A percentile compares a stretch with the other conserved stretches of the same genome.
Conservation (phyloP, 2,888 invertebrate species). For the Leucophenga maculata region DNA sequence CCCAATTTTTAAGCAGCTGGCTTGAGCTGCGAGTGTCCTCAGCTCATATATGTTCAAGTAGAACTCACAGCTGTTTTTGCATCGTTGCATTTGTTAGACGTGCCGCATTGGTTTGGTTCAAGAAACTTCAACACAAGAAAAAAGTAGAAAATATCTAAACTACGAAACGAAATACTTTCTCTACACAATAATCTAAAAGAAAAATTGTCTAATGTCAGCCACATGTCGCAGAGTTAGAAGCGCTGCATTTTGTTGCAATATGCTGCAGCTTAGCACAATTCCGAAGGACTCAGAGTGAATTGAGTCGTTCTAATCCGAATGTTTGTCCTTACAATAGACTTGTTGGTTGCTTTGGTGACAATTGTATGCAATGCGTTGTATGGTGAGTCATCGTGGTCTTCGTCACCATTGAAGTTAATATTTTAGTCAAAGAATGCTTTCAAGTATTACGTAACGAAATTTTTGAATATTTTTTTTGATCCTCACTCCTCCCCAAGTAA, state of each 20-base stretch:
- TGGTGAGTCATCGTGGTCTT: too few relatives aligned
- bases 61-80: constrained; percentile 7
- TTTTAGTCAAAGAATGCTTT: too few relatives aligned
- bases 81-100: constrained; percentile 8
- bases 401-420: constrained; percentile 46
- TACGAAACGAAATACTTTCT: not conserved
- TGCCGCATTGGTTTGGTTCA: constrained; percentile 11
- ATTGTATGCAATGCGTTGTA: constrained; percentile 25
- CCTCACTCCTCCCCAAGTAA: too few relatives aligned
- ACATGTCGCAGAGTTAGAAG: constrained; percentile 39
- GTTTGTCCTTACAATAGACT: too few relatives aligned
- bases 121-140: not conserved
- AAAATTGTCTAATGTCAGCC: constrained; percentile 57
- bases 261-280: not conserved
- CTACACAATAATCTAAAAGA: constrained; percentile 51
- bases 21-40: too few relatives aligned
- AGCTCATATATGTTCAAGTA: constrained; percentile 34
- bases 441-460: too few relatives aligned
- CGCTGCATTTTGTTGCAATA: not conserved
- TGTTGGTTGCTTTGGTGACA: not conserved
- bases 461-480: too few relatives aligned
- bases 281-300: not conserved
- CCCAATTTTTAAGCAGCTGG: constrained; percentile 58
- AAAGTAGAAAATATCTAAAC: not conserved
- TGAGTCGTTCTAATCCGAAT: not conserved